Evolutionary conservation across 2,113 vertebrate genomes (phyloP), one percentile per base, ranked within the genome.

Genomic region (Tachuris rubrigastra): DNA sequence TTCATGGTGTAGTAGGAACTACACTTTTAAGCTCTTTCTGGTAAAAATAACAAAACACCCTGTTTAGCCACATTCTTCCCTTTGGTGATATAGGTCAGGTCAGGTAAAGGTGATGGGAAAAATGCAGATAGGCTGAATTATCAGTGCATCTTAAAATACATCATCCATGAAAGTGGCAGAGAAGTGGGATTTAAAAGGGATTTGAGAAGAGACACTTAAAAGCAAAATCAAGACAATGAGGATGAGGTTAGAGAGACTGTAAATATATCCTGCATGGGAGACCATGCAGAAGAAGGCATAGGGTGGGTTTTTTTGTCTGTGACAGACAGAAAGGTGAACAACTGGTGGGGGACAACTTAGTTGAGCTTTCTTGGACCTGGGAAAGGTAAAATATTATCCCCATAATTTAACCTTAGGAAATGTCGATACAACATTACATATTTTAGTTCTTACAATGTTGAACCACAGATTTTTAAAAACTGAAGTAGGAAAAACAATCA

Each of bases 401-500:
- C 20, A 33, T 82, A 77, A 50, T 71, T 86, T 89, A 62, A 37
- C 42, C 14, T 55, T 72, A 58, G 47, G 27, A 62, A 78, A 91
- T 1, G 1, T 67, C 56, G 87, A 65, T 79, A 59, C 8, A 0
- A 0, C 0, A 4, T 55, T 31, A 75, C 3, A 6, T 35, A 31
- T 85, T 85, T 63, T 37, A 85, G 42, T 56, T 79, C 53, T 79
- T 79, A 60, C 3, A 14, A 9, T 14, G 17, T 28, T 16, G 8
- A 63, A 20, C 63, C 27, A 53, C 44, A 12, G 15, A 47, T 81
- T 58, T 58, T 76, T 14, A 42, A 77, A 71, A 59, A 35, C 12
- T 44, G 46, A 76, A 76, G 46, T 52, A 52, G 84, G 31, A 68
- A 77, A 47, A 68, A 47, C 72, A 85, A n/a, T 65, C n/a, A 39